Percentiles rank a stretch among this genome's conserved stretches.
These are phyloP conservation scores for Pseudorhombus dupliciocellatus DNA, from an alignment of 2,113 vertebrate species.

Conservation along the genomic window DNA sequence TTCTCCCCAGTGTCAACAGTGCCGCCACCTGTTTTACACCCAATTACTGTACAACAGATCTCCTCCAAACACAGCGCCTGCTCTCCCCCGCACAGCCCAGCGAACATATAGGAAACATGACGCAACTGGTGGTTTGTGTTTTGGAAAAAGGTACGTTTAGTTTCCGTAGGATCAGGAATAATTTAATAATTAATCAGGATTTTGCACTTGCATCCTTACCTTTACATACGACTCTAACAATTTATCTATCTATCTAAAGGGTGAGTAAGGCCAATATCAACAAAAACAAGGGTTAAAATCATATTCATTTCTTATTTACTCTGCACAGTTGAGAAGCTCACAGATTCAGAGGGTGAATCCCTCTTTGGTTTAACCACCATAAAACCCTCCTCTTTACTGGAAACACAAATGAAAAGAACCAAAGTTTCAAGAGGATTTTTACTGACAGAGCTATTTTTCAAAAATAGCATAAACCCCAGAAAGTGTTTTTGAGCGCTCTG, in stretches of 20 bases:
- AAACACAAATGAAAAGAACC: conserved; percentile 24
- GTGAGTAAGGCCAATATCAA: neutral
- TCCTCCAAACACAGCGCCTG: conserved; percentile 38
- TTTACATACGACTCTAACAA: neutral
- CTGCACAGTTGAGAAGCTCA: neutral
- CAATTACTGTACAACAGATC: conserved; percentile 70
- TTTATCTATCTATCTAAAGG: no score
- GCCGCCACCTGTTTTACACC: conserved; percentile 79
- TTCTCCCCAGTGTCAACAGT: conserved; percentile 75
- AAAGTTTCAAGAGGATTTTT: conserved; percentile 9
- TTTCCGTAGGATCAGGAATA: neutral
- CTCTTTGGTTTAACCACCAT: neutral
- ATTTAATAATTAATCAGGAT: neutral
- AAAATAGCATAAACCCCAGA: conserved; percentile 49
- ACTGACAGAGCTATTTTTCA: conserved; percentile 33
- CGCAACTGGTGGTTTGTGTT: neutral
- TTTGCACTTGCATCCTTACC: neutral
- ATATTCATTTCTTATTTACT: neutral
- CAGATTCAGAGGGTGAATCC: conserved; percentile 4
- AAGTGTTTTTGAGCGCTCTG: conserved; percentile 51
- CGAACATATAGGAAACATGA: neutral
- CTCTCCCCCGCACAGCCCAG: neutral
- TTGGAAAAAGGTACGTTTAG: neutral
- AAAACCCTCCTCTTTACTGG: conserved; percentile 16
- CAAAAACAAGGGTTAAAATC: neutral